Conservation (phyloP, 2,797 vertebrate genomes). For the Leptodactylus fallax region DNA sequence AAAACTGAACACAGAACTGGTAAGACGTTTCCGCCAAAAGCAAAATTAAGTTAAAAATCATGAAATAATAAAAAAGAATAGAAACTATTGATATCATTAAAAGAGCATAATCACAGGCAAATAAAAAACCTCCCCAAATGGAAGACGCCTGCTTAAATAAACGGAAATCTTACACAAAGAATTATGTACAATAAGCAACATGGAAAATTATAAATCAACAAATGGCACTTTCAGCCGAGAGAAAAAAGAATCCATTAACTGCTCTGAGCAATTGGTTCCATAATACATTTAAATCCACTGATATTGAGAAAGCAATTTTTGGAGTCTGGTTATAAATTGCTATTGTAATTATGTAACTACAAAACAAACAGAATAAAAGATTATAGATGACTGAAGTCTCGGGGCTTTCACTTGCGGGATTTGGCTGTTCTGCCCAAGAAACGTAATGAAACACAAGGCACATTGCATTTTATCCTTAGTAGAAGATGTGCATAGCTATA, state of each 20-base stretch:
- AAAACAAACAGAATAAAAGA: conserved; percentile 39
- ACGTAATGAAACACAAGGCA: not conserved
- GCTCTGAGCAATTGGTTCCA: conserved; percentile 10
- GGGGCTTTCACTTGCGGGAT: not conserved
- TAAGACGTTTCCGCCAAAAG: not conserved
- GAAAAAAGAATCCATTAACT: conserved; percentile 34
- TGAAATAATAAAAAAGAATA: not conserved
- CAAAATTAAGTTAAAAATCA: conserved; percentile 32
- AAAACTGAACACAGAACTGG: not conserved
- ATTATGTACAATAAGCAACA: conserved; percentile 29
- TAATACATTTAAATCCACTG: conserved; percentile 12
- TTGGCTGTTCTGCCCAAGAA: not conserved
- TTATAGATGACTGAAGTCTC: not conserved
- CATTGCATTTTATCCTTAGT: not conserved
- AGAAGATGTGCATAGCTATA: not conserved
- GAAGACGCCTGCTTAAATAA: conserved; percentile 7
- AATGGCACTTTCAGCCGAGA: not conserved
- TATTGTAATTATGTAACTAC: conserved; percentile 35
- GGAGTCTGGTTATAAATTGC: conserved; percentile 36
- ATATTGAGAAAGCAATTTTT: conserved; percentile 30
- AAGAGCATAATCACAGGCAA: conserved; percentile 22
- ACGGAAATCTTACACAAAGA: conserved; percentile 19
- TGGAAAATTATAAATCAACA: conserved; percentile 28
- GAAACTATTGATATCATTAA: conserved; percentile 42
- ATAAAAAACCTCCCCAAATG: conserved; percentile 30